Percentiles rank a stretch among this genome's conserved stretches.
Conservation (phyloP, 1,140 invertebrate species). For the Littorina saxatilis region DNA sequence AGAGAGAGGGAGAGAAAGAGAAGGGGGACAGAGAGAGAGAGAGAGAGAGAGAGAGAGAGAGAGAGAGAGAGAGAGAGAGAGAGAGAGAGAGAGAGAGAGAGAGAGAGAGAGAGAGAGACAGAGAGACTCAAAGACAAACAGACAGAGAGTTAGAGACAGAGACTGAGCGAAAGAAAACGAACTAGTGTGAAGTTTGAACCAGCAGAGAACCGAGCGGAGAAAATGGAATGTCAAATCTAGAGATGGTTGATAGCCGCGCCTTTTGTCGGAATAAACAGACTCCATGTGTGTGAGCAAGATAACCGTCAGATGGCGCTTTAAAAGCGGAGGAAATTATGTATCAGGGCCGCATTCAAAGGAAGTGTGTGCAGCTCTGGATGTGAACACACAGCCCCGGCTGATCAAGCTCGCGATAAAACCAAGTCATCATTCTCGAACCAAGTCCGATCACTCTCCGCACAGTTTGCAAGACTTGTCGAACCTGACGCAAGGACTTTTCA, state of each 20-base stretch:
- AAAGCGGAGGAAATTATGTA: constrained; percentile 22
- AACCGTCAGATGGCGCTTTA: background rate
- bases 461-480: constrained; percentile 32
- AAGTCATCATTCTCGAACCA: constrained; percentile 22
- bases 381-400: background rate
- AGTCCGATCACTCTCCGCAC: constrained; percentile 19
- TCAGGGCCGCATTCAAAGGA: background rate
- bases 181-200: background rate
- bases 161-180: background rate
- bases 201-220: background rate
- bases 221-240: constrained; percentile 25
- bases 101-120: background rate
- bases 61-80: background rate
- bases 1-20: background rate
- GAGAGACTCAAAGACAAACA: background rate
- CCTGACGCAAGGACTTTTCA: constrained; percentile 28
- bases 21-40: no score
- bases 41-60: background rate
- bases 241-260: constrained; percentile 1
- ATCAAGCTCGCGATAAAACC: constrained; percentile 6
- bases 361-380: constrained; percentile 5
- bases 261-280: constrained; percentile 27
- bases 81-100: background rate
- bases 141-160: background rate
- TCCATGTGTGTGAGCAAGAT: constrained; percentile 6